Conservation (phyloP, 2,113 vertebrate genomes). For the Caracal caracal region DNA sequence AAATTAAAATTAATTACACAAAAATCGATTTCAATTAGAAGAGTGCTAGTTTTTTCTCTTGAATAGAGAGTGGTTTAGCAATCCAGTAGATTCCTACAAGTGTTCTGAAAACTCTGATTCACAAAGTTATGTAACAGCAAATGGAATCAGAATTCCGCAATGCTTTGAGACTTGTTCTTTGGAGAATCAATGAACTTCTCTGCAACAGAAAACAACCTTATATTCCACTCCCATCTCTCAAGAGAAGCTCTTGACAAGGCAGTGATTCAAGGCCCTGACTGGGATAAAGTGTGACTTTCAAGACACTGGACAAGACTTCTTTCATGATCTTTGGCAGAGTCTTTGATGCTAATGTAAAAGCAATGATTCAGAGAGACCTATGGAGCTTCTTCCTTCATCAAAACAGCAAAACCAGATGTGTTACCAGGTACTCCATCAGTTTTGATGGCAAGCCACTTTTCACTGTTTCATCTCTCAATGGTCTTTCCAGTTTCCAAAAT, state of each 20-base stretch:
- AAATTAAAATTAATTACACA: slow-evolving; percentile 16
- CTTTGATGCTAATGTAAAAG: slow-evolving; percentile 55
- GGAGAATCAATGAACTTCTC: slow-evolving; percentile 35
- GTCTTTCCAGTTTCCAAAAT: slow-evolving; percentile 12
- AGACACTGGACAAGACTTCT: slow-evolving; percentile 40
- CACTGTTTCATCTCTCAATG: slow-evolving; percentile 3
- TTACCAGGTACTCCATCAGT: background rate
- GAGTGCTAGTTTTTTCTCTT: background rate
- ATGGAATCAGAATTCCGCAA: background rate
- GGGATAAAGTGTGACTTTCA: slow-evolving; percentile 54
- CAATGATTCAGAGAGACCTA: slow-evolving; percentile 7
- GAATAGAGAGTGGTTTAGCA: slow-evolving; percentile 38
- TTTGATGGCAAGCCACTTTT: slow-evolving; percentile 38
- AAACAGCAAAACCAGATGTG: slow-evolving; percentile 51
- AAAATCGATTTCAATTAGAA: background rate
- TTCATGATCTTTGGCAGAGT: slow-evolving; percentile 39
- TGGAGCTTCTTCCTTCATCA: slow-evolving; percentile 24
- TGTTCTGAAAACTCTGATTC: slow-evolving; percentile 31
- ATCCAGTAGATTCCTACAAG: background rate
- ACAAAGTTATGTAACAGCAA: background rate
- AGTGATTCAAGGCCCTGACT: slow-evolving; percentile 14
- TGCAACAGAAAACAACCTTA: slow-evolving; percentile 31
- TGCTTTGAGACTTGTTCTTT: background rate
- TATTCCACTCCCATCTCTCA: slow-evolving; percentile 38
- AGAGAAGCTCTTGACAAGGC: slow-evolving; percentile 46